These are phyloP conservation scores for Aphis craccivora DNA, from an alignment of 1,140 invertebrate genomes.

Conservation along the genomic window DNA sequence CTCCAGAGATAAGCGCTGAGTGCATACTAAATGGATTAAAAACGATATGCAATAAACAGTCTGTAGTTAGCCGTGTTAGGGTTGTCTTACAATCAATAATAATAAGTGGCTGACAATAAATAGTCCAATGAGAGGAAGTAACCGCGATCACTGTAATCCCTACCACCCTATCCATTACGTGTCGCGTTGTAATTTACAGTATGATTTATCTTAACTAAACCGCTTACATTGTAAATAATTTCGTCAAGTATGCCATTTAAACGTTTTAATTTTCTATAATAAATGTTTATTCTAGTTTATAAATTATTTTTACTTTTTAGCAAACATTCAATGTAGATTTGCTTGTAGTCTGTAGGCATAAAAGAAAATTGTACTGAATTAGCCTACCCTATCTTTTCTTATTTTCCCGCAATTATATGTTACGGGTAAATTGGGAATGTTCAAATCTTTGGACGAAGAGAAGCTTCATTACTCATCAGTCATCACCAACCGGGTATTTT, in stretches of 20 bases:
- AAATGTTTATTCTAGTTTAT: neutral
- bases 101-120: neutral
- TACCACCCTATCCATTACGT: neutral
- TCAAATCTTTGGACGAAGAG: neutral
- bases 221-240: neutral
- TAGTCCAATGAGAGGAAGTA: neutral
- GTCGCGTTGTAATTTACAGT: neutral
- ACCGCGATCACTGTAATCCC: neutral
- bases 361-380: too few relatives aligned
- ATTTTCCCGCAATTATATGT: neutral
- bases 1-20: neutral
- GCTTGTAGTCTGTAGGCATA: too few relatives aligned
- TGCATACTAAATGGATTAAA: neutral
- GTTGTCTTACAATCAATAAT: neutral
- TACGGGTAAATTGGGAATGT: neutral
- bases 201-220: neutral
- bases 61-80: neutral
- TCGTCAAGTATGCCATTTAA: neutral
- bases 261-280: neutral
- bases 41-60: neutral
- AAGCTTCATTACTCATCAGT: neutral
- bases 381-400: neutral
- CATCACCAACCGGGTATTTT: neutral
- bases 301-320: neutral
- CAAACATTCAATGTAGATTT: too few relatives aligned